A percentile compares a stretch with the other conserved stretches of the same genome.
phyloP scores from a whole-genome alignment of 2,113 vertebrate genomes.

The Circaetus gallicus region DNA sequence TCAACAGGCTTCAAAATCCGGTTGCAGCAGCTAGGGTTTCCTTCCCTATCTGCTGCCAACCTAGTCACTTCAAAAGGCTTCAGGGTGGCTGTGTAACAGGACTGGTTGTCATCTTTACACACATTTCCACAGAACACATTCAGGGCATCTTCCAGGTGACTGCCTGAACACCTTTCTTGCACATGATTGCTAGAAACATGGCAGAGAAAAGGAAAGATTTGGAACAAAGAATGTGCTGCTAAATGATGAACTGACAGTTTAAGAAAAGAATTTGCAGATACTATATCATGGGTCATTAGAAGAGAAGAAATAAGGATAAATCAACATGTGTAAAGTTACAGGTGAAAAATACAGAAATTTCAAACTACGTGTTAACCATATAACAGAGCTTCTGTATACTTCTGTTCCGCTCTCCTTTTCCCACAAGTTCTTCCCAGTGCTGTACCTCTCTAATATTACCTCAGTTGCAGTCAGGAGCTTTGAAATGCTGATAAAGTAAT shows the following conservation, averaged over 20 bases:
- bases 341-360: not conserved
- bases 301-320: not conserved
- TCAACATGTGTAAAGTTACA: not conserved
- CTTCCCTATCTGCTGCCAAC: not conserved
- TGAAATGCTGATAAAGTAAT: not conserved
- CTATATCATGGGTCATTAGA: not conserved
- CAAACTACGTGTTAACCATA: not conserved
- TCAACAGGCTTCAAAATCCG: not conserved
- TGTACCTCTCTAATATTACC: not conserved
- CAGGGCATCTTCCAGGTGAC: not conserved
- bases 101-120: fast-evolving
- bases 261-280: not conserved
- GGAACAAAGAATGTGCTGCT: not conserved
- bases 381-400: not conserved
- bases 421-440: not conserved
- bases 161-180: not conserved
- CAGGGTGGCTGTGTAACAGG: not conserved
- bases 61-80: not conserved
- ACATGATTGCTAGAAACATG: not conserved
- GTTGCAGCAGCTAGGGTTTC: not conserved
- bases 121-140: not conserved
- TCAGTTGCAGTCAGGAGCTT: not conserved
- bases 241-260: not conserved
- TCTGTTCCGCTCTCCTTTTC: not conserved
- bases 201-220: not conserved